Percentiles rank a stretch among this genome's conserved stretches.
phyloP scores from a whole-genome alignment of 2,113 vertebrate genomes.

The Epinephelus lanceolatus region DNA sequence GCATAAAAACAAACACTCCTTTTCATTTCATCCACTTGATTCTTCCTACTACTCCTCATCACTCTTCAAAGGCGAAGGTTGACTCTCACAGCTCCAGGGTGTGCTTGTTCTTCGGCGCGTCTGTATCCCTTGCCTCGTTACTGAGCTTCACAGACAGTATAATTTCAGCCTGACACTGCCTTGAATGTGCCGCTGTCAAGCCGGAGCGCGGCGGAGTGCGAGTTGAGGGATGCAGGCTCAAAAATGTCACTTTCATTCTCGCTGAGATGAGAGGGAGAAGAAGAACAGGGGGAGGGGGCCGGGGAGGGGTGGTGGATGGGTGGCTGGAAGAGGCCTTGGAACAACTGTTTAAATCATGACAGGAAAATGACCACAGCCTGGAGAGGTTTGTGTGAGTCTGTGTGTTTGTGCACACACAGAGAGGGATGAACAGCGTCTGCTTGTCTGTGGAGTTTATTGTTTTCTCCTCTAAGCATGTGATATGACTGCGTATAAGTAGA shows the following conservation, averaged over 20 bases:
- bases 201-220: constrained; percentile 60
- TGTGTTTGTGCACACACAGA: constrained; percentile 30
- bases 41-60: constrained; percentile 66
- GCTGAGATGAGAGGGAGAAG: constrained; percentile 59
- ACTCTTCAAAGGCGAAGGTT: constrained; percentile 75
- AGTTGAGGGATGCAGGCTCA: constrained; percentile 80
- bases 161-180: constrained; percentile 83
- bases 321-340: constrained; percentile 73
- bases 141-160: constrained; percentile 82
- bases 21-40: constrained; percentile 71
- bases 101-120: constrained; percentile 67
- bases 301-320: constrained; percentile 47
- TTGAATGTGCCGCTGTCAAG: constrained; percentile 82
- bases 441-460: constrained; percentile 1
- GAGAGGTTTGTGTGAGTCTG: constrained; percentile 43
- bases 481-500: constrained; percentile 1
- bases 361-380: constrained; percentile 74
- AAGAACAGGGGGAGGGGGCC: constrained; percentile 20
- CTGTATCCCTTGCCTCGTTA: constrained; percentile 80
- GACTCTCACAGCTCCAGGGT: constrained; percentile 74
- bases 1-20: constrained; percentile 71
- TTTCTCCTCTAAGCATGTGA: constrained; percentile 9
- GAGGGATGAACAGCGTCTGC: not conserved
- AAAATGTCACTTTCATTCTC: constrained; percentile 83
- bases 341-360: constrained; percentile 81